Conservation (phyloP, 2,888 invertebrate species). For the Cosmorhoe ocellata region DNA sequence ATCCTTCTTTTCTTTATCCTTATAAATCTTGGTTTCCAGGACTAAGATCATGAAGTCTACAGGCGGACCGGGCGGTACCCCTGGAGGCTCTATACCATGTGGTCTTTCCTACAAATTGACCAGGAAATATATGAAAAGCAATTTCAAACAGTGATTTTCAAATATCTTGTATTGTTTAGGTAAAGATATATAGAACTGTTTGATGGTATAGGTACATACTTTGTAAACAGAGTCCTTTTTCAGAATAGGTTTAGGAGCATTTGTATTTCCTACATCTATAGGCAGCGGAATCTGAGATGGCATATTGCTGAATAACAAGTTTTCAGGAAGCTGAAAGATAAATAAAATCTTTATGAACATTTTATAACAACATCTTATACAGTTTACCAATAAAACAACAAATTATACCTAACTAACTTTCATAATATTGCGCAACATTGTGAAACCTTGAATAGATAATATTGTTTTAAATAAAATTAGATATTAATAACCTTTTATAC, state of each 20-base stretch:
- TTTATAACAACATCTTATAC: too few relatives aligned
- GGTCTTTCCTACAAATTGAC: conserved; percentile 63
- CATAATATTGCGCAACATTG: conserved; percentile 11
- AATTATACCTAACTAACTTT: background rate
- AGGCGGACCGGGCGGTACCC: conserved; percentile 93
- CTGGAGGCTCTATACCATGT: conserved; percentile 86
- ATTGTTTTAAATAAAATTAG: too few relatives aligned
- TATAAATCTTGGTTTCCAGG: conserved; percentile 43
- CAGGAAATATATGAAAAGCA: background rate
- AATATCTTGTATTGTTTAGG: too few relatives aligned
- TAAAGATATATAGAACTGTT: too few relatives aligned
- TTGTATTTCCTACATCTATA: conserved; percentile 64
- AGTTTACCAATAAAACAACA: too few relatives aligned
- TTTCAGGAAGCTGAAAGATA: conserved; percentile 71
- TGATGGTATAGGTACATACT: conserved; percentile 43
- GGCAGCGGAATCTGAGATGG: conserved; percentile 84
- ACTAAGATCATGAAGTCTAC: conserved; percentile 85
- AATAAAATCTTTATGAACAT: background rate
- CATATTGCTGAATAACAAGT: conserved; percentile 68
- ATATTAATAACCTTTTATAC: too few relatives aligned
- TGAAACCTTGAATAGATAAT: background rate
- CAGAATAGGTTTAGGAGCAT: conserved; percentile 85
- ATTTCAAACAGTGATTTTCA: too few relatives aligned
- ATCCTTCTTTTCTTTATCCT: conserved; percentile 50
- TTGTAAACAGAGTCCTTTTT: conserved; percentile 86